Percentiles rank a stretch among this genome's conserved stretches.
These are phyloP conservation scores for Phyllopteryx taeniolatus DNA, from an alignment of 2,113 vertebrate species.

Conservation along the genomic window DNA sequence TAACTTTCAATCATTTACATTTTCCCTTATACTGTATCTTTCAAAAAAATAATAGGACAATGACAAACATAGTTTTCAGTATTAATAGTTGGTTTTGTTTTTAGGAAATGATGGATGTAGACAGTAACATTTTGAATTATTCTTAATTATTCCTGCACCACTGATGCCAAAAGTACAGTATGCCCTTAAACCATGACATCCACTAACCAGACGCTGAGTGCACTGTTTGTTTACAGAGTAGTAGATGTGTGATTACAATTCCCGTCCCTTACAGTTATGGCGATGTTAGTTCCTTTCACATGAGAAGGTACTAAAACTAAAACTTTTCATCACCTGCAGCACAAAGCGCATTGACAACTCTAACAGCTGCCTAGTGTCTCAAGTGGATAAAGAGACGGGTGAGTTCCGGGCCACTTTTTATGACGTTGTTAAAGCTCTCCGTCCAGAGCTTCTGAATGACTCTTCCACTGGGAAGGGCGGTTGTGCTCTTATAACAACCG, in stretches of 20 bases:
- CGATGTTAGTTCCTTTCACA: neutral
- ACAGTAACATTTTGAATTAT: too few species aligned
- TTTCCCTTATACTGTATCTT: too few species aligned
- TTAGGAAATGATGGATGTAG: too few species aligned
- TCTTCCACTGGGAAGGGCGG: neutral
- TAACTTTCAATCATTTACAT: too few species aligned
- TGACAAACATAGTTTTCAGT: too few species aligned
- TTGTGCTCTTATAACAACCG: neutral
- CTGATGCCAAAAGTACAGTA: too few species aligned
- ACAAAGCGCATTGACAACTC: constrained; percentile 92
- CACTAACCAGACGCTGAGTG: too few species aligned
- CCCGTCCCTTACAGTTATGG: neutral
- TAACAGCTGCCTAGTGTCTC: constrained; percentile 91
- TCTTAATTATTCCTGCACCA: too few species aligned
- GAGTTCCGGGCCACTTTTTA: constrained; percentile 12
- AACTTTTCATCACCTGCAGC: constrained; percentile 67
- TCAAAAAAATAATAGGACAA: too few species aligned
- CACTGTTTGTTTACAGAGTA: too few species aligned
- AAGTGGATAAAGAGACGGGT: constrained; percentile 95
- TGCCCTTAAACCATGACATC: too few species aligned
- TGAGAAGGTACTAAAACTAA: neutral
- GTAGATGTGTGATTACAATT: neutral
- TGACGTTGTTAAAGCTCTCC: neutral
- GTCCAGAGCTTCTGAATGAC: neutral
- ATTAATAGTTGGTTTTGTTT: too few species aligned